Conservation (phyloP, 2,888 invertebrate species). For the Suillia variegata region DNA sequence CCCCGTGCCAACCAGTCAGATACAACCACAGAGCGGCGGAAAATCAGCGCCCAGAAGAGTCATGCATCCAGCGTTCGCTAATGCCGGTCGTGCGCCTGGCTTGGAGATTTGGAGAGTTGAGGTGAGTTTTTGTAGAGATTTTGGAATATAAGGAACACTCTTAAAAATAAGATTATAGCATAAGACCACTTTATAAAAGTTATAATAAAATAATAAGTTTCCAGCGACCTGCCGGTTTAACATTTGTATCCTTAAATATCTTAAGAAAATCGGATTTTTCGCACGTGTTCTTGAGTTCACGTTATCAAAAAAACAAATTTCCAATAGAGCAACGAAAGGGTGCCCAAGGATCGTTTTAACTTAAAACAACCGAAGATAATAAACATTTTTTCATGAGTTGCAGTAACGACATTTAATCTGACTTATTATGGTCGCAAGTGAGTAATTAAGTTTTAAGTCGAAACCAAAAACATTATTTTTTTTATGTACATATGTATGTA, state of each 20-base stretch:
- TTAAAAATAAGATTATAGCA: background rate
- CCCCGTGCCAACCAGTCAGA: constrained; percentile 46
- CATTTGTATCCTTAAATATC: background rate
- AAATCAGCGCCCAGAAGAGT: constrained; percentile 50
- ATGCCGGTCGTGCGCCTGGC: constrained; percentile 72
- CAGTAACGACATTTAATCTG: too few species aligned
- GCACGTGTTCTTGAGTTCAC: too few species aligned
- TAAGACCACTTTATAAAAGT: too few species aligned
- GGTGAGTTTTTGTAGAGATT: constrained; percentile 62
- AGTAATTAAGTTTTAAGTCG: background rate
- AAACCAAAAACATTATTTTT: background rate
- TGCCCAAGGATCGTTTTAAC: background rate
- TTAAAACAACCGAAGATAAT: too few species aligned
- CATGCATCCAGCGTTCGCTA: constrained; percentile 72
- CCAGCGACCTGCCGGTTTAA: too few species aligned
- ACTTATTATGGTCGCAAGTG: background rate
- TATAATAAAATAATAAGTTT: too few species aligned
- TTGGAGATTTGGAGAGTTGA: constrained; percentile 82
- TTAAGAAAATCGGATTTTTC: too few species aligned
- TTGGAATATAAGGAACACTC: background rate
- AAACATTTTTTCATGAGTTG: too few species aligned
- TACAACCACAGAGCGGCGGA: constrained; percentile 39
- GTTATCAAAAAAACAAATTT: too few species aligned
- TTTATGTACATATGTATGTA: background rate
- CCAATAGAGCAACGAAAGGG: background rate